Base-by-base conservation (phyloP, 2,113 vertebrate genomes). In the Phyllopteryx taeniolatus region DNA sequence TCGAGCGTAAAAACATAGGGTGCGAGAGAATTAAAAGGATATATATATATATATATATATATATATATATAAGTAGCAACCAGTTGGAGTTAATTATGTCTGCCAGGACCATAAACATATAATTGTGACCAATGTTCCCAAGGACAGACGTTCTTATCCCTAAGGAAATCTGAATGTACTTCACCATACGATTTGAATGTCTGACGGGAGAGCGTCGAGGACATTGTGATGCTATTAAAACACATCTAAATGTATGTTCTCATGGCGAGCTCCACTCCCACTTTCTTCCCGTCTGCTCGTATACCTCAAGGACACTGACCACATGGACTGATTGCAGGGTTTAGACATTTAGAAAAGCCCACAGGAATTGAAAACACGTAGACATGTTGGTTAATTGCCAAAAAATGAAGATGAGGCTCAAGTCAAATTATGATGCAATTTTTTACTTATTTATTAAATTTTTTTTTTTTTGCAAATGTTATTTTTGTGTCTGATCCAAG, bases 241-340 rank as follows among this genome's bases (percentile, higher is more conserved):
- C 51, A 43, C 51, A 67, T 60, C 53, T 63, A 70, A 85, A 78
- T 77, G 76, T 57, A 76, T 53, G 75, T 75, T 83, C 67, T 71
- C 75, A 79, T 71, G 70, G 67, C 69, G 44, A 59, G 47, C 57
- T 74, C 54, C 35, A 57, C 8, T 68, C 72, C 31, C 12, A 19
- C 8, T 75, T 74, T 66, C 20, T 59, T 70, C 63, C 27, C 19
- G 51, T 70, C 49, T 75, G 57, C 31, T 73, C 51, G 43, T 79
- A 74, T 77, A 74, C 54, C 74, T 82, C 35, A 82, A 79, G 60
- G 77, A 81, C 66, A 67, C 49, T 72, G 76, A 86, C 85, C 87
- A 79, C 85, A 91, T 66, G 22, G 65, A 70, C 62, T 89, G 90
- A 92, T 92, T 92, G 85, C 67, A 90, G 86, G 86, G 85, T 91